A percentile compares a stretch with the other conserved stretches of the same genome.
Evolutionary conservation across 2,113 vertebrate species (phyloP).

Genomic region (Pontoporia blainvillei): DNA sequence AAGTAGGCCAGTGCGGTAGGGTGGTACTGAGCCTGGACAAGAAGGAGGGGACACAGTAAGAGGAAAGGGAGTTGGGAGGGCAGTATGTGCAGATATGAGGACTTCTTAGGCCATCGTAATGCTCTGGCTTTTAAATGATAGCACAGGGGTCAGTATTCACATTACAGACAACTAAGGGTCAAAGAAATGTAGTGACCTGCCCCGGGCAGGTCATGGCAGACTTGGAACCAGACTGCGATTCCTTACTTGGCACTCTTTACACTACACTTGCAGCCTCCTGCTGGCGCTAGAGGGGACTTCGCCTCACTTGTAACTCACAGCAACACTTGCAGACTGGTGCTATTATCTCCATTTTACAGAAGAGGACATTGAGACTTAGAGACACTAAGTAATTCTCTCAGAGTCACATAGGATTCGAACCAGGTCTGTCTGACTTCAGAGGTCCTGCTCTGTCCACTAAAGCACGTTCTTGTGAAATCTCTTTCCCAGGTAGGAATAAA

Average conservation of each 20-base stretch:
- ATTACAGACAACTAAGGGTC: not conserved
- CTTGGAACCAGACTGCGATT: not conserved
- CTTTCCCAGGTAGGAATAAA: not conserved
- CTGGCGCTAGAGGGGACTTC: not conserved
- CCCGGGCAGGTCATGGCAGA: not conserved
- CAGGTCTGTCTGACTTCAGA: not conserved
- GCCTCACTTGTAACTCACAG: not conserved
- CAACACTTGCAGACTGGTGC: not conserved
- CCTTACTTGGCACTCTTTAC: not conserved
- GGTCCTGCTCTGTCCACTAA: not conserved
- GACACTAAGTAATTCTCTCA: not conserved
- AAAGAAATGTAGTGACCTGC: not conserved
- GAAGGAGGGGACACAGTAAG: fast-evolving
- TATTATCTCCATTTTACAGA: not conserved
- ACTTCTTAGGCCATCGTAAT: fast-evolving
- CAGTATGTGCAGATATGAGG: not conserved
- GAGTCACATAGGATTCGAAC: not conserved
- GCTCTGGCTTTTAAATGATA: not conserved
- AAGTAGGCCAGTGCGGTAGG: not conserved
- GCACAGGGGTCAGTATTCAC: not conserved
- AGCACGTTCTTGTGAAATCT: not conserved
- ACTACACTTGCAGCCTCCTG: fast-evolving
- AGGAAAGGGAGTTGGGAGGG: not conserved
- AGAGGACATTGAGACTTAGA: not conserved
- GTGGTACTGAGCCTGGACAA: not conserved